Conservation (phyloP, 2,797 vertebrate genomes). For the Semaprochilodus insignis region DNA sequence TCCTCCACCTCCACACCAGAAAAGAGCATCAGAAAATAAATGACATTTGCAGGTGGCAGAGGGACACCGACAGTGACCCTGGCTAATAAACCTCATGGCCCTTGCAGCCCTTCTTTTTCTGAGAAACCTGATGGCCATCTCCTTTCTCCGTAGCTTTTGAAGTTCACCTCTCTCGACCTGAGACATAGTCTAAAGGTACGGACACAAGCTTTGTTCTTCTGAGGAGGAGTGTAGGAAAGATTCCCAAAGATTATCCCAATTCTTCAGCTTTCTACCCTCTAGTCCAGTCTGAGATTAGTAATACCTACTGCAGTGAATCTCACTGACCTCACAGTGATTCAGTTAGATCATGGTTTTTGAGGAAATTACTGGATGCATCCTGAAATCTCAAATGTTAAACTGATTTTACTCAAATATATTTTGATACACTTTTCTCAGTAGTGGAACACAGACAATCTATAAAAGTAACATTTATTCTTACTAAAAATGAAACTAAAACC, state of each 20-base stretch:
- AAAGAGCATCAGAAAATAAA: conserved; percentile 42
- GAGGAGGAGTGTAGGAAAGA: neutral
- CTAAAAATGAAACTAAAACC: neutral
- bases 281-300: neutral
- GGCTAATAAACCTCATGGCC: conserved; percentile 29
- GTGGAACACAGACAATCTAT: neutral
- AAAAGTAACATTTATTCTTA: neutral
- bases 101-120: conserved; percentile 15
- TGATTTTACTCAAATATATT: too few relatives aligned
- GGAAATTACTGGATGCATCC: neutral
- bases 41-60: conserved; percentile 45
- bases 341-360: too few relatives aligned
- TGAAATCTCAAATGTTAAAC: neutral
- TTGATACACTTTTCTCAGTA: neutral
- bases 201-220: neutral
- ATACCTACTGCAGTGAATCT: neutral
- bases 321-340: neutral
- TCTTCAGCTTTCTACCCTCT: neutral
- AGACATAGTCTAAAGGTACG: neutral
- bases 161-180: neutral
- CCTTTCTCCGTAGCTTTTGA: conserved; percentile 23
- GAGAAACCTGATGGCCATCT: conserved; percentile 6
- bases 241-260: too few relatives aligned
- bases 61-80: conserved; percentile 12
- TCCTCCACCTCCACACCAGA: conserved; percentile 17